Evolutionary conservation across 2,113 vertebrate genomes (phyloP).

Genomic region (Oncorhynchus masou): DNA sequence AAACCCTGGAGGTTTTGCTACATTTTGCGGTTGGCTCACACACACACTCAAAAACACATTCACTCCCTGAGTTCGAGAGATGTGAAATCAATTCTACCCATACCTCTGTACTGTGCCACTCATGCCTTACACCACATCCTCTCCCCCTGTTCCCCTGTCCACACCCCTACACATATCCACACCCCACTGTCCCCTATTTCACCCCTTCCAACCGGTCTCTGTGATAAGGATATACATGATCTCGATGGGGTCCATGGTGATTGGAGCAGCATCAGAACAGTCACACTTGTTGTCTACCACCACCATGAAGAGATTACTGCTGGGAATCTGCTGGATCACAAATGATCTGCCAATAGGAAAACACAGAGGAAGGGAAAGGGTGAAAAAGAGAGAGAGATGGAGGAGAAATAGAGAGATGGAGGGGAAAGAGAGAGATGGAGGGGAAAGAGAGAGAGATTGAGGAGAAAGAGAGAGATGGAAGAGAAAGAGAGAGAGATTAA

Average conservation of each 20-base stretch:
- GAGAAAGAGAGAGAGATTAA: no score
- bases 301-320: conserved; percentile 99
- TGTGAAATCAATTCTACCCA: no score
- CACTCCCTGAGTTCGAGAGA: no score
- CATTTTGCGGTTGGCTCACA: no score
- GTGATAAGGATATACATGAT: conserved; percentile 98
- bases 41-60: background rate
- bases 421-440: background rate
- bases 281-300: conserved; percentile 94
- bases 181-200: background rate
- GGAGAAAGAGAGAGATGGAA: no score
- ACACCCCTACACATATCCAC: background rate
- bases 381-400: background rate
- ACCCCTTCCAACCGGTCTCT: background rate
- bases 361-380: conserved; percentile 32
- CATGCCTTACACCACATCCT: no score
- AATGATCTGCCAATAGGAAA: conserved; percentile 82
- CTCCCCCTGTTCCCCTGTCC: background rate
- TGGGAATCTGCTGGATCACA: conserved; percentile 98
- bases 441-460: no score
- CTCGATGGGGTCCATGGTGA: conserved; percentile 96
- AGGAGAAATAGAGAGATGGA: background rate
- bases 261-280: conserved; percentile 84
- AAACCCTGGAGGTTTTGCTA: no score
- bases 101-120: no score